Evolutionary conservation across 2,113 vertebrate species (phyloP), one percentile per base, ranked within the genome.

Genomic region (Falcunculus frontatus): DNA sequence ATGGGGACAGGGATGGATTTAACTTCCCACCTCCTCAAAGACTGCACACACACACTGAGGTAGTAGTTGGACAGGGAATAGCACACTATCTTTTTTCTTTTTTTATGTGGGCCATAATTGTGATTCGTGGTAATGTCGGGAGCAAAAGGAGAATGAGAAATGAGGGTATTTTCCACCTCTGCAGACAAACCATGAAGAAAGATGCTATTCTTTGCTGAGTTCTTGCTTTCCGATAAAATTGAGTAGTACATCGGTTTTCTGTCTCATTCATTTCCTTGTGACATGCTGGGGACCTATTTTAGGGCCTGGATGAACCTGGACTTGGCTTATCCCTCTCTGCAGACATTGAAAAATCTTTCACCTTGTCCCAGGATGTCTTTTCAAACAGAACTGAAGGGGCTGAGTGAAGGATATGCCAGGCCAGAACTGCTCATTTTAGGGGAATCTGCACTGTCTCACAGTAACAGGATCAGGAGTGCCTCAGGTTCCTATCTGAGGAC

Each of bases 141-240:
- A 84, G 59, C 17, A 90, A 64, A 93, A 70, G 22, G 17, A 73
- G 47, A 82, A 56, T 47, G 57, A 65, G 11, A 67, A 81, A 90
- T 19, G 11, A 56, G 13, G 44, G 11, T 67, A 73, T 42, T 65
- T 89, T 39, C 10, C n/a, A 46, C 39, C 20, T 68, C 10, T 0
- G 3, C 25, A 77, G 39, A 59, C 32, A 75, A 65, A 50, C 29
- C 23, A 27, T 20, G 39, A 9, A 82, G 30, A 35, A 67, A 84
- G 41, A 70, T 19, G 18, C 25, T 75, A 16, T 56, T 75, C 64
- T 81, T 62, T 91, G 29, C 35, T 60, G 50, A 83, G 42, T 27
- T 85, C 74, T 69, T 73, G 23, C 16, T 95, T 92, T 91, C 42
- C 76, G 77, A 65, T 82, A 74, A 50, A 94, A 84, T 53, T 90